These are phyloP conservation scores for Scaptomyza graminum DNA, from an alignment of 1,140 invertebrate species.

Conservation along the genomic window DNA sequence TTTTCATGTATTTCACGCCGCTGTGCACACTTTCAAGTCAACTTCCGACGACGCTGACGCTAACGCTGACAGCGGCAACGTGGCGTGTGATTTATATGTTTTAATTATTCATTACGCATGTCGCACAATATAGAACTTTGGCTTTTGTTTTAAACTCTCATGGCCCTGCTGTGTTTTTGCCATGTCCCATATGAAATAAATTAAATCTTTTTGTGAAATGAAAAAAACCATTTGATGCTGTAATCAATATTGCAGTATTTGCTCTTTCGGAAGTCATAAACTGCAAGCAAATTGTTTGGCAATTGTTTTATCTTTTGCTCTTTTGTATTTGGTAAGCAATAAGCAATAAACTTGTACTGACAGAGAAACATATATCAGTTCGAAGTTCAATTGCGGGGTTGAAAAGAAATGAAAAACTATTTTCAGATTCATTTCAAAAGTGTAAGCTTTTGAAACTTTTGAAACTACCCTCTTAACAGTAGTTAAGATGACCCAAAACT, in stretches of 20 bases:
- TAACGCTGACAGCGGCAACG: constrained; percentile 45
- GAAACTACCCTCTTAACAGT: no score
- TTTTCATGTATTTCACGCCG: constrained; percentile 65
- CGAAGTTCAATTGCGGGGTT: background rate
- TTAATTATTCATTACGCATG: constrained; percentile 76
- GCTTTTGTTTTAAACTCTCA: constrained; percentile 1
- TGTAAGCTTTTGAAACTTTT: no score
- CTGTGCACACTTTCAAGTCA: constrained; percentile 69
- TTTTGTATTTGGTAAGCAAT: constrained; percentile 3
- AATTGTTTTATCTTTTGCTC: constrained; percentile 11
- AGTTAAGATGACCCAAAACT: no score
- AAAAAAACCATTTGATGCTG: background rate
- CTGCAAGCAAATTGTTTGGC: constrained; percentile 1
- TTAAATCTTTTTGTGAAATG: background rate
- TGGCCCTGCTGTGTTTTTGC: background rate
- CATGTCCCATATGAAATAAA: background rate
- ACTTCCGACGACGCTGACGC: constrained; percentile 47
- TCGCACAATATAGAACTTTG: constrained; percentile 19
- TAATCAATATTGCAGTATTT: background rate
- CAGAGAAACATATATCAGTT: background rate
- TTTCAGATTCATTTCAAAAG: no score
- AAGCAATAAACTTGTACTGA: background rate
- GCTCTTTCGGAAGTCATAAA: constrained; percentile 1
- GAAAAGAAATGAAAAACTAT: no score
- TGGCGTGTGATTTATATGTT: constrained; percentile 75